Conservation (phyloP, 1,140 invertebrate species). For the Atopsyche davidsoni region DNA sequence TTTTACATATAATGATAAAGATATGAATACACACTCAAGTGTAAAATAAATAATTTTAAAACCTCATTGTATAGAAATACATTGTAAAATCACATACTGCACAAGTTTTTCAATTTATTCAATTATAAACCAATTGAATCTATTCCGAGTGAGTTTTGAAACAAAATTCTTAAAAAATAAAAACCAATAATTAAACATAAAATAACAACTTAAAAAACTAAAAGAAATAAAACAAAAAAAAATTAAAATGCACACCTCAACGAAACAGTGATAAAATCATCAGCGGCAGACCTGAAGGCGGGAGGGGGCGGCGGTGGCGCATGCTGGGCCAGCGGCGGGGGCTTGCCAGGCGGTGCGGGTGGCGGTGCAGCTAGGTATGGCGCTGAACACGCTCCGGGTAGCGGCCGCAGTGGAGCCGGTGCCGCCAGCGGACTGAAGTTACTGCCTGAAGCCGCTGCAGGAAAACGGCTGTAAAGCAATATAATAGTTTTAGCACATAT, state of each 20-base stretch:
- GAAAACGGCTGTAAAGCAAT: slow-evolving; percentile 38
- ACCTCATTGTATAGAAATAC: neutral
- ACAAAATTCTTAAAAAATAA: neutral
- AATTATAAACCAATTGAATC: neutral
- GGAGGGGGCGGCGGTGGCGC: slow-evolving; percentile 68
- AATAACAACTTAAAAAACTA: slow-evolving; percentile 14
- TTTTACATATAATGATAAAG: too few relatives aligned
- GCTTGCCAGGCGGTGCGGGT: slow-evolving; percentile 60
- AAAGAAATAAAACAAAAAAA: slow-evolving; percentile 35
- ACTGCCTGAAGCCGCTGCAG: slow-evolving; percentile 61
- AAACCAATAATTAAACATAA: slow-evolving; percentile 5
- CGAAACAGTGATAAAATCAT: slow-evolving; percentile 55
- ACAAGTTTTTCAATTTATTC: slow-evolving; percentile 1
- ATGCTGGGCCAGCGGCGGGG: slow-evolving; percentile 57
- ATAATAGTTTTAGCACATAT: too few relatives aligned
- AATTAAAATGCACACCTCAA: slow-evolving; percentile 51
- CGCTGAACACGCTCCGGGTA: slow-evolving; percentile 71
- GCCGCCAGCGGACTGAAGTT: slow-evolving; percentile 43
- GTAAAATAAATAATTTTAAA: neutral
- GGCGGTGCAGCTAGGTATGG: slow-evolving; percentile 69
- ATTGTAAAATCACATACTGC: neutral
- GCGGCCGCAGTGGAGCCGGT: slow-evolving; percentile 55
- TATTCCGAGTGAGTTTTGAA: too few relatives aligned
- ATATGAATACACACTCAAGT: too few relatives aligned
- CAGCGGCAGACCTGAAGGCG: slow-evolving; percentile 72